Base-by-base conservation (phyloP, 2,888 invertebrate species). In the Lithosia quadra region DNA sequence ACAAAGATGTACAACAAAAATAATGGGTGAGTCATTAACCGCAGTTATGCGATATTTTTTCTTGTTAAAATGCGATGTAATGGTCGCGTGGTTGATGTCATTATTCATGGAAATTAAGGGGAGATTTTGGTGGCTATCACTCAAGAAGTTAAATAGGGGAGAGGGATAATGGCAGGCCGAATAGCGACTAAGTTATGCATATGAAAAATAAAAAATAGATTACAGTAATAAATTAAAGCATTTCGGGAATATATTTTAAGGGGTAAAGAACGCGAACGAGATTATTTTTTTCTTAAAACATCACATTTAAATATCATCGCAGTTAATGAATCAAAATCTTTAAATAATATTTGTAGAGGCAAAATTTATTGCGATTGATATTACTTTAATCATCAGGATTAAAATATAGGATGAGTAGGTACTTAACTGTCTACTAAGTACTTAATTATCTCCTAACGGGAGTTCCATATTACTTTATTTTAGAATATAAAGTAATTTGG, bases 31-130 rank as follows among this genome's bases (percentile, higher is more conserved):
- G 83, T 80, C 86, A 78, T 88, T 87, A 87, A 77, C 78, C 66
- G 69, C 78, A 72, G 79, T 80, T 80, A 84, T 77, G 73, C 73
- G 77, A 81, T 82, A 80, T 83, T 81, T 82, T 84, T 83, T 79
- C 78, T 82, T 78, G 80, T 84, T 82, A 82, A 81, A 85, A 81
- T 71, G 73, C 72, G 65, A 73, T 73, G 76, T 83, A 84, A 87
- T 82, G 86, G 81, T 86, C 72, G 87, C 88, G 87, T 90, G 91
- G 80, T 81, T 82, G 76, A 78, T 75, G 79, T 84, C 87, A 87
- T 90, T 89, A 88, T 81, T 86, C 83, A 86, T 83, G 79, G 79
- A 87, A 88, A 87, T 87, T 84, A 87, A 84, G 85, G 85, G 79
- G 74, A 77, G 73, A 80, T 77, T 74, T 72, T 77, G 72, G 68